phyloP scores from a whole-genome alignment of 1,140 invertebrate species.

The Magallana angulata region DNA sequence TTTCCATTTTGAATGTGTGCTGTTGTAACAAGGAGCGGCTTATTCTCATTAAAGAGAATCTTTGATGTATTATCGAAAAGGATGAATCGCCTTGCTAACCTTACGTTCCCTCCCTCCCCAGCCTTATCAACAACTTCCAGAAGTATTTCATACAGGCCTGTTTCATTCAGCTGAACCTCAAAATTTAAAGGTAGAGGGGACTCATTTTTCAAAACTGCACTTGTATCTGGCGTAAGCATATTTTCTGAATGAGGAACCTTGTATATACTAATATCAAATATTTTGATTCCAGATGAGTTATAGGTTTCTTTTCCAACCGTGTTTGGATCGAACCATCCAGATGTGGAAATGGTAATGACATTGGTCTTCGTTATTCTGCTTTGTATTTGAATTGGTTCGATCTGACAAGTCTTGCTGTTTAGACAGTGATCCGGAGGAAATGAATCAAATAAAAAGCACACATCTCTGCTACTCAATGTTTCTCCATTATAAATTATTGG shows the following conservation, averaged over 20 bases:
- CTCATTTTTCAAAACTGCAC: not conserved
- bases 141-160: slow-evolving; percentile 56
- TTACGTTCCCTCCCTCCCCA: slow-evolving; percentile 55
- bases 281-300: slow-evolving; percentile 41
- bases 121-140: slow-evolving; percentile 61
- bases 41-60: slow-evolving; percentile 33
- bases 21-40: slow-evolving; percentile 43
- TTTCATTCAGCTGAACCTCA: slow-evolving; percentile 17
- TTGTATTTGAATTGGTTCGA: not conserved
- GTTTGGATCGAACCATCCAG: slow-evolving; percentile 42
- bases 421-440: not conserved
- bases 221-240: not conserved
- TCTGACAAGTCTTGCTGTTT: not conserved
- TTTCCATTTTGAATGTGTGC: slow-evolving; percentile 43
- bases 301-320: not conserved
- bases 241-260: not conserved
- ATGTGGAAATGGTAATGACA: not conserved
- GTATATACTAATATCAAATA: not conserved
- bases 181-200: not conserved
- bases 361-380: not conserved
- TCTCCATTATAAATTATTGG: not conserved
- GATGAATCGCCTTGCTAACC: slow-evolving; percentile 57
- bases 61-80: slow-evolving; percentile 61
- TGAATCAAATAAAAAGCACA: slow-evolving; percentile 37
- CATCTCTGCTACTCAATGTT: not conserved